phyloP scores from a whole-genome alignment of 2,113 vertebrate genomes.

The Pelecanus crispus region DNA sequence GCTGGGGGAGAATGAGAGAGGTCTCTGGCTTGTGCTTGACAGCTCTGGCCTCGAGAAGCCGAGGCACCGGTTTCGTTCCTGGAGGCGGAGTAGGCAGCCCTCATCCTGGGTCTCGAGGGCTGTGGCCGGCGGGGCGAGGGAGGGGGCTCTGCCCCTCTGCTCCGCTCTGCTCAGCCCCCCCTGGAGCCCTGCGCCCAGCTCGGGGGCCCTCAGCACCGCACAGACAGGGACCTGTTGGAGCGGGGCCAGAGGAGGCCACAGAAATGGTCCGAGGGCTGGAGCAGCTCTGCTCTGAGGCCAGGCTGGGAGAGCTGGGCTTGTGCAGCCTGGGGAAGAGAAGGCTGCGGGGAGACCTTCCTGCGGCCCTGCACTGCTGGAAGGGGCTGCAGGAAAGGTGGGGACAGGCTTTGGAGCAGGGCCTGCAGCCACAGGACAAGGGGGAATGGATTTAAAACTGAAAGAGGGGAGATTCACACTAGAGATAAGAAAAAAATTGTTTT shows the following conservation, averaged over 20 bases:
- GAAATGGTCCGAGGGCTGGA: accelerated
- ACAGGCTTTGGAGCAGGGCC: too few relatives aligned
- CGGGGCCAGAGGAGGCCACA: not conserved
- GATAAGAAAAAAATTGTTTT: too few relatives aligned
- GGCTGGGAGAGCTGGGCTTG: not conserved
- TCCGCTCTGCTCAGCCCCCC: not conserved
- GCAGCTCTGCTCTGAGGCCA: not conserved
- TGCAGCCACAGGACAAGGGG: too few relatives aligned
- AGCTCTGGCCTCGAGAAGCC: not conserved
- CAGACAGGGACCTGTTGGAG: too few relatives aligned
- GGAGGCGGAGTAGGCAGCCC: not conserved
- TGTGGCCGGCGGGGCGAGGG: not conserved
- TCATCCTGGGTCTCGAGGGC: not conserved
- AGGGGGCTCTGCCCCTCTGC: not conserved
- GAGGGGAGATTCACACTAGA: too few relatives aligned
- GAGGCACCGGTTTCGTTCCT: not conserved
- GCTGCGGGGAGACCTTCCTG: not conserved
- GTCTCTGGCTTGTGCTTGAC: not conserved
- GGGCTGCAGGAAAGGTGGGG: not conserved
- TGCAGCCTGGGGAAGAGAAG: not conserved
- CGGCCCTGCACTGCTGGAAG: accelerated
- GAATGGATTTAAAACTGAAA: too few relatives aligned
- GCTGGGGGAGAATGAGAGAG: not conserved
- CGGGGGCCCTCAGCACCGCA: not conserved
- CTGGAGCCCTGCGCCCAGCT: not conserved